Percentiles rank a stretch among this genome's conserved stretches.
phyloP scores from a whole-genome alignment of 2,113 vertebrate genomes.

The Anolis sagrei region DNA sequence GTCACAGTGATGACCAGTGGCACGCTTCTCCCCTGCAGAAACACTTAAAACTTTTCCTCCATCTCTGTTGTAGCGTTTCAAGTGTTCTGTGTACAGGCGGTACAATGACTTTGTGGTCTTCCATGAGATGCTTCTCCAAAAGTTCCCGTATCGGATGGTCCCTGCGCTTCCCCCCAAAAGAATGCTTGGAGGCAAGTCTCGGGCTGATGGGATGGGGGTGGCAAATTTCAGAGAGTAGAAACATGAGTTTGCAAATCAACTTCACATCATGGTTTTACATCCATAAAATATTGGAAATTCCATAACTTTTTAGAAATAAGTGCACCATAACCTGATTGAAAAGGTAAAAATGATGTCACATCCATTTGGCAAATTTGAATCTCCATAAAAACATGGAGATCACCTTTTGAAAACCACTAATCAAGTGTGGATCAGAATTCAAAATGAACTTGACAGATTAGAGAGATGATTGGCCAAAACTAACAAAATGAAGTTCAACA shows the following conservation, averaged over 20 bases:
- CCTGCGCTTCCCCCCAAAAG: conserved; percentile 94
- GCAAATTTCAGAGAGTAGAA: background rate
- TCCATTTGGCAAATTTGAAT: too few species aligned
- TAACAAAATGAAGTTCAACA: too few species aligned
- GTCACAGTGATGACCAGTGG: too few species aligned
- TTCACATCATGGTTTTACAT: background rate
- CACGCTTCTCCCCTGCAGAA: background rate
- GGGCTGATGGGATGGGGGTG: fast-evolving
- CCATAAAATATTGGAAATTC: too few species aligned
- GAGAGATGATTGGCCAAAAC: too few species aligned
- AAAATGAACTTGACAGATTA: too few species aligned
- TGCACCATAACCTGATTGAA: too few species aligned
- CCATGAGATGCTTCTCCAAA: conserved; percentile 93
- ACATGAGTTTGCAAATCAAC: background rate
- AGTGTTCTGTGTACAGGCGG: conserved; percentile 88
- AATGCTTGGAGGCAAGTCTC: conserved; percentile 89
- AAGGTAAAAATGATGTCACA: too few species aligned
- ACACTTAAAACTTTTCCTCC: fast-evolving
- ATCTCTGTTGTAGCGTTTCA: conserved; percentile 79
- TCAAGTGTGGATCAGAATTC: too few species aligned
- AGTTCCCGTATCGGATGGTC: conserved; percentile 93
- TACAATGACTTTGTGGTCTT: conserved; percentile 98
- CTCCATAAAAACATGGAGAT: too few species aligned
- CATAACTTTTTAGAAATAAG: too few species aligned
- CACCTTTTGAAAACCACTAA: too few species aligned